Evolutionary conservation across 2,797 vertebrate species (phyloP).

Genomic region (Chaenodraco wilsoni): DNA sequence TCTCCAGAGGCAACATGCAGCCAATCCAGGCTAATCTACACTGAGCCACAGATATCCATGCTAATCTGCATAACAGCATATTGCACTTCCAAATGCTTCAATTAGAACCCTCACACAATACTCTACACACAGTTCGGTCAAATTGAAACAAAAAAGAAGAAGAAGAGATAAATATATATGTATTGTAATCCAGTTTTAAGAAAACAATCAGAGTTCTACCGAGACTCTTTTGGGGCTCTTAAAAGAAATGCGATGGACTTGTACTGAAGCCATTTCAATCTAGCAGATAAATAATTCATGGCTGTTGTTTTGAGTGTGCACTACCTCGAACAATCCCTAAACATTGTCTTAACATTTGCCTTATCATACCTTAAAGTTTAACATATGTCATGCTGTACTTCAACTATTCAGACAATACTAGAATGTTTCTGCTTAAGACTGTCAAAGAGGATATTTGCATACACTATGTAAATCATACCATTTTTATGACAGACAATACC

Average conservation of each 20-base stretch:
- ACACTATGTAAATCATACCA: neutral
- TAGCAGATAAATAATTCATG: constrained; percentile 70
- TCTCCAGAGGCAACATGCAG: constrained; percentile 55
- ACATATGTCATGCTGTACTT: neutral
- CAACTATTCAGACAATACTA: neutral
- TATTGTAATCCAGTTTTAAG: constrained; percentile 17
- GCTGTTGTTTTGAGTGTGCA: constrained; percentile 56
- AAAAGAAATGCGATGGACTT: constrained; percentile 52
- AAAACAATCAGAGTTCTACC: constrained; percentile 30
- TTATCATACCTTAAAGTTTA: constrained; percentile 11
- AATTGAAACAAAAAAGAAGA: neutral
- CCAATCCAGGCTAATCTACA: constrained; percentile 71
- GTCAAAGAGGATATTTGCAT: neutral
- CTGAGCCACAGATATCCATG: constrained; percentile 61
- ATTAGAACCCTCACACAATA: constrained; percentile 42
- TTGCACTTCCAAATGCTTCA: constrained; percentile 49
- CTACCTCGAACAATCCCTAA: constrained; percentile 41
- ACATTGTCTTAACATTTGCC: constrained; percentile 41
- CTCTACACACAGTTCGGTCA: constrained; percentile 26
- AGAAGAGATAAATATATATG: neutral
- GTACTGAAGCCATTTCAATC: constrained; percentile 44
- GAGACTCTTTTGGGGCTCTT: constrained; percentile 52
- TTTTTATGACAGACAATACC: constrained; percentile 3
- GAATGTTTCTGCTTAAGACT: neutral
- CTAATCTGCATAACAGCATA: constrained; percentile 66